A percentile compares a stretch with the other conserved stretches of the same genome.
Evolutionary conservation across 2,113 vertebrate genomes (phyloP).

Genomic region (Paramormyrops kingsleyae): DNA sequence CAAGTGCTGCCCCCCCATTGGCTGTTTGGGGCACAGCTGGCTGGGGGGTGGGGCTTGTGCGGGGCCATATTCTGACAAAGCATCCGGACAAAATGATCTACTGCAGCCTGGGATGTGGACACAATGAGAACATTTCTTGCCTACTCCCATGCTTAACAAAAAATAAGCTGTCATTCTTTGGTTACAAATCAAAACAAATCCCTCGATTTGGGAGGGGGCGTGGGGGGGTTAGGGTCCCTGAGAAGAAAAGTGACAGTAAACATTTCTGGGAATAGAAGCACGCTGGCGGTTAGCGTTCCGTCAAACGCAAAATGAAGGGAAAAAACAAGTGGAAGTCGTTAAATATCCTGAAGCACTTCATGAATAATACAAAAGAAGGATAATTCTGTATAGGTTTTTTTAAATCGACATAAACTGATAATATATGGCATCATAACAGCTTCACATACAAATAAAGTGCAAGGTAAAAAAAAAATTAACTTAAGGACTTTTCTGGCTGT

Average conservation of each 20-base stretch:
- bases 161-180: conserved; percentile 11
- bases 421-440: conserved; percentile 51
- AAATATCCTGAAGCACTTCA: conserved; percentile 33
- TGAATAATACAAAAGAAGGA: conserved; percentile 39
- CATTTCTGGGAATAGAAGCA: conserved; percentile 29
- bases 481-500: conserved; percentile 44
- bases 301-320: background rate
- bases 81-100: background rate
- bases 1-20: background rate
- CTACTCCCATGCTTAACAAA: background rate
- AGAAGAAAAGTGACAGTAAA: conserved; percentile 56
- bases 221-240: conserved; percentile 56
- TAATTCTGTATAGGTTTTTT: conserved; percentile 37
- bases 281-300: conserved; percentile 15
- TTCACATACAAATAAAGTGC: conserved; percentile 65
- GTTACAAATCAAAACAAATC: conserved; percentile 1
- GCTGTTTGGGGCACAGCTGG: background rate
- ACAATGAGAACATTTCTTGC: background rate
- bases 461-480: conserved; percentile 50
- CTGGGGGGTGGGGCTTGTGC: background rate
- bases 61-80: background rate
- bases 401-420: conserved; percentile 32
- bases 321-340: conserved; percentile 27
- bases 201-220: conserved; percentile 25
- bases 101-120: background rate